A percentile compares a stretch with the other conserved stretches of the same genome.
Evolutionary conservation across 35 echinoderm and acorn worm species (phyloP).

Genomic region (Chiridota heheva): DNA sequence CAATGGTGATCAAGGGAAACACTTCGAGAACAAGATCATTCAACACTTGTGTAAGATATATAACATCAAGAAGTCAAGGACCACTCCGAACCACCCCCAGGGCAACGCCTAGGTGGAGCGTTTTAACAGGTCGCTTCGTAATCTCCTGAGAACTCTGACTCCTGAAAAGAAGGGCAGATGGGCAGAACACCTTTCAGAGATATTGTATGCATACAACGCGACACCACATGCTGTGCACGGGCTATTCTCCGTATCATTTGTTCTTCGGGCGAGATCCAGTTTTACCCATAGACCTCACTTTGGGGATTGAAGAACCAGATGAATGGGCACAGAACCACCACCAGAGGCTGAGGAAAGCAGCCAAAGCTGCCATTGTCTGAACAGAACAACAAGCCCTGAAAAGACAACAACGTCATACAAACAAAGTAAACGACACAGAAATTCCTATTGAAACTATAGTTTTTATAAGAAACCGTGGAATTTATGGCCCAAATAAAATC

Average conservation of each 20-base stretch:
- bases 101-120: slow-evolving; percentile 19
- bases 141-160: slow-evolving; percentile 3
- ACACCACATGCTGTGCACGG: slow-evolving; percentile 18
- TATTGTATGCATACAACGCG: slow-evolving; percentile 15
- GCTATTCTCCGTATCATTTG: slow-evolving; percentile 21
- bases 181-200: slow-evolving; percentile 16
- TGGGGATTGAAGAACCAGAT: not conserved
- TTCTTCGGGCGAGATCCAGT: slow-evolving; percentile 21
- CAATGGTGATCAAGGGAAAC: not conserved
- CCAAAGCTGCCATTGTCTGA: no score
- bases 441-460: no score
- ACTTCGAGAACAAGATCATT: not conserved
- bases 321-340: not conserved
- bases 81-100: slow-evolving; percentile 7
- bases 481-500: not conserved
- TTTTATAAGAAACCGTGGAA: slow-evolving; percentile 11
- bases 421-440: no score
- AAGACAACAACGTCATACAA: no score
- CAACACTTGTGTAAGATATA: no score
- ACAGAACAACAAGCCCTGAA: no score
- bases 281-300: slow-evolving; percentile 3
- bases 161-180: slow-evolving; percentile 23
- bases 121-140: slow-evolving; percentile 14
- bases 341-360: no score
- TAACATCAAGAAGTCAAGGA: no score